phyloP scores from a whole-genome alignment of 2,888 invertebrate species.

The Archips crataeganus region DNA sequence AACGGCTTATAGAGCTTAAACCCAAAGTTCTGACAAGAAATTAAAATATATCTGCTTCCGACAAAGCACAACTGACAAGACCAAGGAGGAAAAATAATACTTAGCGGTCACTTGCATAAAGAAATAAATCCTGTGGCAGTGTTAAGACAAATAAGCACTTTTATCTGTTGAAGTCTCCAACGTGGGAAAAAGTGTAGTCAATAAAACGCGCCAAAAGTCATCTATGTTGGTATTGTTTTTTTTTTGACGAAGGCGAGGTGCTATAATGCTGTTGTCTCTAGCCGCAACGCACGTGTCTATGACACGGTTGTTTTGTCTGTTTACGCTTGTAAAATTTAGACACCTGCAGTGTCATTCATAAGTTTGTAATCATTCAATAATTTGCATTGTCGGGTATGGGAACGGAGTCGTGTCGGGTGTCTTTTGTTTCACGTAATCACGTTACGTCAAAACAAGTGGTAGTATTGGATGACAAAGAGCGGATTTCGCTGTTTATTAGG shows the following conservation, averaged over 20 bases:
- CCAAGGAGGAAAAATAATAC: background rate
- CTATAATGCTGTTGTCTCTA: conserved; percentile 74
- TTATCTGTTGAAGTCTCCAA: background rate
- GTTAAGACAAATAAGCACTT: background rate
- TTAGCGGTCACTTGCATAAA: background rate
- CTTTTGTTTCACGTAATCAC: conserved; percentile 33
- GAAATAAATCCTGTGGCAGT: background rate
- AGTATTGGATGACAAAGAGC: conserved; percentile 11
- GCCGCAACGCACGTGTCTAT: conserved; percentile 81
- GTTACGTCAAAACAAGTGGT: conserved; percentile 27
- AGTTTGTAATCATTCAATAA: conserved; percentile 46
- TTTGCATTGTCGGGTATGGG: conserved; percentile 39
- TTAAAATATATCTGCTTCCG: conserved; percentile 21
- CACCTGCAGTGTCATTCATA: conserved; percentile 79
- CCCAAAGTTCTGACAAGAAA: conserved; percentile 28
- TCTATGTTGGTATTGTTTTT: conserved; percentile 61
- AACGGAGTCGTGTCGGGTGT: conserved; percentile 31
- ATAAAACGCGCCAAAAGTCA: conserved; percentile 66
- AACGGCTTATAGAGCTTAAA: conserved; percentile 40
- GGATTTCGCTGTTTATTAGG: no score
- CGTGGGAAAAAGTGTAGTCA: conserved; percentile 72
- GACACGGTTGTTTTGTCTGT: conserved; percentile 68
- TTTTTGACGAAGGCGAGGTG: conserved; percentile 52
- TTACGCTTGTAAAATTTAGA: conserved; percentile 56
- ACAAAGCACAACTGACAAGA: background rate